These are phyloP conservation scores for Acleris cristana DNA, from an alignment of 2,888 invertebrate genomes.

Conservation along the genomic window DNA sequence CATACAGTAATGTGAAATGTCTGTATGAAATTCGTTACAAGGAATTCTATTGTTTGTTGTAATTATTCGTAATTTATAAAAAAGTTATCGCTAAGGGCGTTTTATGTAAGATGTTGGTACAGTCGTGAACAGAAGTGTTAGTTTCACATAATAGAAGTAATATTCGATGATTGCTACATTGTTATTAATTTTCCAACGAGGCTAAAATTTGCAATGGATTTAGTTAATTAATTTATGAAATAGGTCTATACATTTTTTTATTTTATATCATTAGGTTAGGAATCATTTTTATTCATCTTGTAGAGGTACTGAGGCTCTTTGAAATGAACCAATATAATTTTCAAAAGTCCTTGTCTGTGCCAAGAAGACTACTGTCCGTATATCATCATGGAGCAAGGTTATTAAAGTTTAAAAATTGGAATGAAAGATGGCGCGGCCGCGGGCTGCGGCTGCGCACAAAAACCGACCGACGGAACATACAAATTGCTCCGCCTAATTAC, in stretches of 20 bases:
- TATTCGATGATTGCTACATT: too few species aligned
- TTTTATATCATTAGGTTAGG: too few species aligned
- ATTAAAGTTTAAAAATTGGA: slow-evolving; percentile 46
- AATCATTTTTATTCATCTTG: too few species aligned
- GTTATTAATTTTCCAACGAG: too few species aligned
- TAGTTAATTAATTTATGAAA: too few species aligned
- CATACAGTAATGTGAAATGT: slow-evolving; percentile 1
- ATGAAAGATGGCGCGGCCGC: slow-evolving; percentile 47
- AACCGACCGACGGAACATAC: slow-evolving; percentile 53
- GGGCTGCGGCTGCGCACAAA: slow-evolving; percentile 52
- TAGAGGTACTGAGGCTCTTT: too few species aligned
- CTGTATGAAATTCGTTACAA: slow-evolving; percentile 17
- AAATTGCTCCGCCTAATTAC: slow-evolving; percentile 72
- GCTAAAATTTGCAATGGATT: too few species aligned
- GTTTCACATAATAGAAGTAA: slow-evolving; percentile 5
- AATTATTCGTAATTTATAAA: slow-evolving; percentile 10
- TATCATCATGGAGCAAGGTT: slow-evolving; percentile 20
- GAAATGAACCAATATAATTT: neutral
- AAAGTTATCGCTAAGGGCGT: slow-evolving; percentile 6
- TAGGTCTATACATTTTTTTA: too few species aligned
- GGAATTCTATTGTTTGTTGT: slow-evolving; percentile 10
- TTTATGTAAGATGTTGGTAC: slow-evolving; percentile 14
- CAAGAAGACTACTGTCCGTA: slow-evolving; percentile 15
- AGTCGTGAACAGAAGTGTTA: slow-evolving; percentile 16
- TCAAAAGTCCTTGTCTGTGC: slow-evolving; percentile 2